These are phyloP conservation scores for Threskiornis aethiopicus DNA, from an alignment of 2,797 vertebrate species.

Conservation along the genomic window DNA sequence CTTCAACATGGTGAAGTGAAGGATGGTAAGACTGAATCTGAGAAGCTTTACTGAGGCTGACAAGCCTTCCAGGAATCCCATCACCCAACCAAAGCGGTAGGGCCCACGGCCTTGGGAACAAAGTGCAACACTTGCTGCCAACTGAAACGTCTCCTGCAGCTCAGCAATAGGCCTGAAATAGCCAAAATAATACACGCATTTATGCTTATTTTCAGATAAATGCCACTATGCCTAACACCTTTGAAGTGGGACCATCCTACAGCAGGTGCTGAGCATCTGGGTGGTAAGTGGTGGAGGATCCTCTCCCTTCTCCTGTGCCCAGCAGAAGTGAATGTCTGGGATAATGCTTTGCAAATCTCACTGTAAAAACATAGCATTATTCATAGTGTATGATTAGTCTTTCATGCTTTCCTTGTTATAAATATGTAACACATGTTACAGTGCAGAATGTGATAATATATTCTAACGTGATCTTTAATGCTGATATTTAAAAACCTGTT, in stretches of 20 bases:
- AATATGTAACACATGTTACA: constrained; percentile 64
- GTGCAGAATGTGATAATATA: constrained; percentile 68
- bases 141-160: neutral
- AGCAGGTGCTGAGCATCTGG: neutral
- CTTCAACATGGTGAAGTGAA: neutral
- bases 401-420: constrained; percentile 58
- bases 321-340: constrained; percentile 41
- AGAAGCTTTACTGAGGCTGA: neutral
- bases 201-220: neutral
- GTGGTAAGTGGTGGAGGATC: neutral
- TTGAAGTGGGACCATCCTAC: neutral
- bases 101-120: neutral
- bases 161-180: neutral
- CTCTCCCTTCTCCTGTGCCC: neutral
- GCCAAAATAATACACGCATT: fast-evolving
- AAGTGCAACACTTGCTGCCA: neutral
- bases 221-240: neutral
- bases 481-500: constrained; percentile 75
- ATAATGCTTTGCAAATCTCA: neutral
- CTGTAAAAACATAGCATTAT: constrained; percentile 20
- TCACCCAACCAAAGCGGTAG: neutral
- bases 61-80: neutral
- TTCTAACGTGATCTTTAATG: constrained; percentile 73
- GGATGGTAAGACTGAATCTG: neutral
- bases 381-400: constrained; percentile 40